Base-by-base conservation (phyloP, 2,113 vertebrate species). In the Puntigrus tetrazona region DNA sequence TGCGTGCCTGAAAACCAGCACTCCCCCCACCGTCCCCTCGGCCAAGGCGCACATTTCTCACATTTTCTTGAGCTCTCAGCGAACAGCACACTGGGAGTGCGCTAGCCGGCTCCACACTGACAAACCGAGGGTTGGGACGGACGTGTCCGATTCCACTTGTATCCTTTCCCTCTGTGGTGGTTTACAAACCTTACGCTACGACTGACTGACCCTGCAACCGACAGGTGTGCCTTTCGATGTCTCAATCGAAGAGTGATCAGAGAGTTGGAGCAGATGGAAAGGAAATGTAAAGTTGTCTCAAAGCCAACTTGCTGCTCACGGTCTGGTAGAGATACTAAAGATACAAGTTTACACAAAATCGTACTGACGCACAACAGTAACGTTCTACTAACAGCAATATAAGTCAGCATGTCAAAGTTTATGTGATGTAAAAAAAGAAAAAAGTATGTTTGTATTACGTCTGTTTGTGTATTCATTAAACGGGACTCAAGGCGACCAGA, bases 21-120 rank as follows among this genome's bases (percentile, higher is more conserved):
- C 31, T 82, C 86, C 85, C 84, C 43, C 89, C 91, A 89, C 91
- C 86, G 85, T 91, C 91, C 87, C 90, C 74, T 88, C 91, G 90
- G 92, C 93, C 93, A 94, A 93, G 77, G 85, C 14, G 90, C 89
- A 92, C 92, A 94, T 95, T 94, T 94, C 93, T 94, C 93, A 94
- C 91, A 95, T 95, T 93, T 93, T 94, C 94, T 93, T 88, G 86
- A 91, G 90, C 92, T 91, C 90, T 90, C 88, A 91, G 91, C 78
- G 86, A 92, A 90, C 90, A 89, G 85, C 90, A 91, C 89, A 91
- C 86, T 88, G 88, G 84, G 86, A 91, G 91, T 86, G 90, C 90
- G 90, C 88, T 89, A 87, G 86, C 89, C 89, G 85, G 91, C 89
- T 90, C 82, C 90, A 86, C 88, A 65, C 63, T 82, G 61, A 79